Evolutionary conservation across 2,888 invertebrate genomes (phyloP).

Genomic region (Phania funesta): DNA sequence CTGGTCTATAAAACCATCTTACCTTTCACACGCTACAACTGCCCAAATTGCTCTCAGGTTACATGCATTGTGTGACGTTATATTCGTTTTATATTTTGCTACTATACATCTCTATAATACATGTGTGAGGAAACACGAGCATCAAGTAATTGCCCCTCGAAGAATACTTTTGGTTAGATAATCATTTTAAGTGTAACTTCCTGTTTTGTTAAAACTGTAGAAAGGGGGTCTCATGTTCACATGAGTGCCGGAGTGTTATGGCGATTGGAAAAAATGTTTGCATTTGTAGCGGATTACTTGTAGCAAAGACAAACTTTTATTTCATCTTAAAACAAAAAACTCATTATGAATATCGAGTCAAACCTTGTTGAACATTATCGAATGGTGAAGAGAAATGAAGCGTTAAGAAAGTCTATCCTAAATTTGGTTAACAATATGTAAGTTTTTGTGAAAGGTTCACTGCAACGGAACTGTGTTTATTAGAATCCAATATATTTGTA

Average conservation of each 20-base stretch:
- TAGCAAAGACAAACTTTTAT: no score
- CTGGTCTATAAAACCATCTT: slow-evolving; percentile 64
- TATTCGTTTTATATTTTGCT: slow-evolving; percentile 58
- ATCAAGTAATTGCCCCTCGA: slow-evolving; percentile 77
- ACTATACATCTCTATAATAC: slow-evolving; percentile 24
- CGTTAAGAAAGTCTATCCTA: no score
- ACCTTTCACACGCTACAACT: slow-evolving; percentile 63
- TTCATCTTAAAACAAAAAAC: no score
- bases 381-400: no score
- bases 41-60: slow-evolving; percentile 69
- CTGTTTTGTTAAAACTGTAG: slow-evolving; percentile 59
- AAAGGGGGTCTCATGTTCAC: slow-evolving; percentile 37
- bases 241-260: not conserved
- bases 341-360: no score
- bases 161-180: slow-evolving; percentile 72
- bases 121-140: not conserved
- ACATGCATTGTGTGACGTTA: slow-evolving; percentile 61
- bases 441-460: no score
- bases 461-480: no score
- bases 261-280: not conserved
- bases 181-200: slow-evolving; percentile 71
- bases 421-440: no score
- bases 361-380: no score
- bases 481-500: no score
- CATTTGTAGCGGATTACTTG: slow-evolving; percentile 9